Base-by-base conservation (phyloP, 2,797 vertebrate genomes). In the Anguilla pacifica region DNA sequence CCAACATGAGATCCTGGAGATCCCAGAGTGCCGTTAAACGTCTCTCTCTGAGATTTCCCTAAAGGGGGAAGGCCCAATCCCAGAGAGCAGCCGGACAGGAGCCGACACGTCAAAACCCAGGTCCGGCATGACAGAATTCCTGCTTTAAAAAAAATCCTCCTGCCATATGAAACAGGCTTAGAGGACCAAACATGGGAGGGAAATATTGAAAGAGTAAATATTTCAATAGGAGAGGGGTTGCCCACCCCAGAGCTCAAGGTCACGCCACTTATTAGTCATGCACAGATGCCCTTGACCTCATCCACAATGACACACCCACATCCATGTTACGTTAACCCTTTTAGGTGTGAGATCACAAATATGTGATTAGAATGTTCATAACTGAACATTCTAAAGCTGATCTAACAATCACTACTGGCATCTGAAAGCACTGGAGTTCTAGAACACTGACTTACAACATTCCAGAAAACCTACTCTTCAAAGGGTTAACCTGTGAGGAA, bases 21-120 rank as follows among this genome's bases (percentile, higher is more conserved):
- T 59, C 74, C 85, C 83, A 28, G 83, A 35, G 35, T 15, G n/a
- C 55, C 83, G 19, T 84, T 84, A 84, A 84, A 85, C 19, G 57
- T 70, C 84, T 4, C 84, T 84, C 84, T 70, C 13, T 46, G 10
- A 46, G 61, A 67, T 19, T 67, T 43, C 17, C 57, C 55, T 25
- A 85, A 22, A 28, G 59, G 31, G 61, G 31, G 59, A 85, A 35
- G 59, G 35, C 43, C 51, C 51, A 17, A 59, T 59, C 83, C 53
- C 84, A 43, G 35, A 85, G 35, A 67, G 22, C 1, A 22, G 19
- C 35, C 55, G 25, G 13, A 61, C 35, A 46, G 59, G 39, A 67
- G 84, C 46, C 43, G 46, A 53, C 22, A 15, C 11, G 49, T 28
- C 46, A 28, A 9, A 51, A 28, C 35, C 49, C 46, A 81, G 43